Evolutionary conservation across 2,113 vertebrate species (phyloP).

Genomic region (Ochotona princeps): DNA sequence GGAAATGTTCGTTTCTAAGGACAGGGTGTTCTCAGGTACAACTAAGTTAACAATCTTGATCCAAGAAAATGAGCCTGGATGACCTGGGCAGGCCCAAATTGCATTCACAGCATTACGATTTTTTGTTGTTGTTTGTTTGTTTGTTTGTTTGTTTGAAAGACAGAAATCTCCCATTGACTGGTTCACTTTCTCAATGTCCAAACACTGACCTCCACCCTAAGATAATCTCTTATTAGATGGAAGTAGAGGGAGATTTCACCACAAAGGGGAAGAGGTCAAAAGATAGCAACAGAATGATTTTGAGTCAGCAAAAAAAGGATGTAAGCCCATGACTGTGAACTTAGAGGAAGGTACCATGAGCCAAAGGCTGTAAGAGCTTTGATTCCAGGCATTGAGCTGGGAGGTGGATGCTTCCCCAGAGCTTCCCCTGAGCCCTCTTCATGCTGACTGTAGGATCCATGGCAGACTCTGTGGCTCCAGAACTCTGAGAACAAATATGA

Average conservation of each 20-base stretch:
- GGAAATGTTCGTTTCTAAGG: not conserved
- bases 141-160: too few species aligned
- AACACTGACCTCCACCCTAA: too few species aligned
- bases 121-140: too few species aligned
- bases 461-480: not conserved
- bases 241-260: not conserved
- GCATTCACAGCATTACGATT: not conserved
- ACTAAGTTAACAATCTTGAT: not conserved
- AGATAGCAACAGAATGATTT: not conserved
- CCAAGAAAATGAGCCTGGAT: not conserved
- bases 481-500: not conserved
- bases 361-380: not conserved
- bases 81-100: not conserved
- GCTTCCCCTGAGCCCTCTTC: not conserved
- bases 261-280: not conserved
- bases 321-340: not conserved
- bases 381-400: not conserved
- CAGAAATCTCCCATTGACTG: too few species aligned
- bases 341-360: not conserved
- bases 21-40: not conserved
- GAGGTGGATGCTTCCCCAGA: not conserved
- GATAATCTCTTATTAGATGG: not conserved
- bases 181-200: too few species aligned
- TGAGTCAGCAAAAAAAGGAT: not conserved
- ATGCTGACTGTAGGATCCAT: not conserved